phyloP scores from a whole-genome alignment of 2,797 vertebrate species.

The Eulemur albifrons region DNA sequence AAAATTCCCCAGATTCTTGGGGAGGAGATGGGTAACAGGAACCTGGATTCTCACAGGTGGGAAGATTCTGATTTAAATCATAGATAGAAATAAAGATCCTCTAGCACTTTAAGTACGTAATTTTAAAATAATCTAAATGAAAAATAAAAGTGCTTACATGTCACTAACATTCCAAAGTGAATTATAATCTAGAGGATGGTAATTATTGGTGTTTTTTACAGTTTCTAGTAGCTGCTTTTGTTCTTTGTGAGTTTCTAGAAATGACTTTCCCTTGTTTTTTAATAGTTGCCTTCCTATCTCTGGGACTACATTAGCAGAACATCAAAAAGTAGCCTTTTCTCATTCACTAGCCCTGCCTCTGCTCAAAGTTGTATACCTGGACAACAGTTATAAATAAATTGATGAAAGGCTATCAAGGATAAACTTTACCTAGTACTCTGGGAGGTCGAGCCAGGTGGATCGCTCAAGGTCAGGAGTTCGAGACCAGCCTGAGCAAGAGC shows the following conservation, averaged over 20 bases:
- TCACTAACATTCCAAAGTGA: background rate
- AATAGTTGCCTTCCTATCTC: background rate
- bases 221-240: background rate
- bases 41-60: background rate
- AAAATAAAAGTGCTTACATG: background rate
- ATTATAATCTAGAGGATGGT: background rate
- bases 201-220: background rate
- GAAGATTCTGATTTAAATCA: slow-evolving; percentile 49
- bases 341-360: background rate
- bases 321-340: slow-evolving; percentile 19
- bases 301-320: slow-evolving; percentile 15
- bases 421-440: background rate
- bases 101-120: slow-evolving; percentile 34
- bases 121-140: slow-evolving; percentile 30
- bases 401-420: slow-evolving; percentile 30
- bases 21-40: background rate
- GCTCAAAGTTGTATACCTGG: background rate
- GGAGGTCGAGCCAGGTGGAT: too few species aligned
- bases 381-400: slow-evolving; percentile 3
- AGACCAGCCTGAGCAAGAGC: too few species aligned
- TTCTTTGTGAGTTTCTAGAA: background rate
- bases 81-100: slow-evolving; percentile 38
- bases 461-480: too few species aligned
- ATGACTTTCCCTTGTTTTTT: background rate
- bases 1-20: slow-evolving; percentile 6